Base-by-base conservation (phyloP, 2,113 vertebrate genomes). In the Zapus hudsonius region DNA sequence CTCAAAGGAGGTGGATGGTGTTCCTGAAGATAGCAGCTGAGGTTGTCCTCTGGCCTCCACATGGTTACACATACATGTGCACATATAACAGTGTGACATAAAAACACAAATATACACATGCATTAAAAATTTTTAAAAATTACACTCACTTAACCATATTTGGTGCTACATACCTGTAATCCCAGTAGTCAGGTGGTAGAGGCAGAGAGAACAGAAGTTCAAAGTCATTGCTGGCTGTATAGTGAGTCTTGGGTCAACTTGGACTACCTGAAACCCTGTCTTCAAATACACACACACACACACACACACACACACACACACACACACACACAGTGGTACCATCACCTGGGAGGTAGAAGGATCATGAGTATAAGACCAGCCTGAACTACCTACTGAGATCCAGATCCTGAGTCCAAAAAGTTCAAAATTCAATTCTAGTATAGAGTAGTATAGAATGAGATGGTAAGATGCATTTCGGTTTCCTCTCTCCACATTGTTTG, bases 391-490 rank as follows among this genome's bases (percentile, higher is more conserved):
- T 64, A 44, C 29, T 82, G 29, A 44, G 40, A 64, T 33, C 57
- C 38, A 44, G 40, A 47, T 83, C 7, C 61, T 15, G 31, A 44
- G 29, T 19, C 61, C 31, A 84, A 74, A 23, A 23, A 82, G 16
- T 80, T 80, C 47, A 47, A 78, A 79, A 76, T 52, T 72, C 67
- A 92, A 52, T 70, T 70, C n/a, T n/a, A n/a, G n/a, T n/a, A n/a
- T n/a, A n/a, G n/a, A n/a, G n/a, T n/a, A n/a, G n/a, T n/a, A n/a
- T 20, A 80, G 10, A 84, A 80, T 64, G 67, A 90, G 57, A 70
- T 31, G 84, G 74, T 83, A 79, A 69, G 52, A 44, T 72, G 31
- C 38, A 72, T 85, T 92, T 81, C 13, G 90, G 72, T 88, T 95
- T 90, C 61, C 64, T 89, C 20, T 76, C 59, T 89, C 23, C 38